Evolutionary conservation across 2,113 vertebrate species (phyloP).

Genomic region (Passerina amoena): DNA sequence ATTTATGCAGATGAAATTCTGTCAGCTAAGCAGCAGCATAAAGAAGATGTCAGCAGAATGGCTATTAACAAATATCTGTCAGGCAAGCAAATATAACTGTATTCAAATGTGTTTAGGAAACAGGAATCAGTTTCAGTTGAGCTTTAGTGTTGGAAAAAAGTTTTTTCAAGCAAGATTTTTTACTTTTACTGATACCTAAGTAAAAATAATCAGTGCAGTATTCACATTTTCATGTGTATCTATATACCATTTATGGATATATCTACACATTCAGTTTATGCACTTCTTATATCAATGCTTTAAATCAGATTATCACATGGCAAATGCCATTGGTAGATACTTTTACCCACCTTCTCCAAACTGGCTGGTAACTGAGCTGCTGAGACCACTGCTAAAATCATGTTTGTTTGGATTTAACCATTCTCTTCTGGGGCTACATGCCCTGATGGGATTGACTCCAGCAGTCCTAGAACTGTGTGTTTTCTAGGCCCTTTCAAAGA

Average conservation of each 20-base stretch:
- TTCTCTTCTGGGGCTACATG: not conserved
- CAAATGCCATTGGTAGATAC: not conserved
- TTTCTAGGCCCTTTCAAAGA: not conserved
- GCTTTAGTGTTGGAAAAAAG: not conserved
- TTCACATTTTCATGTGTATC: not conserved
- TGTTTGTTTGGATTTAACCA: not conserved
- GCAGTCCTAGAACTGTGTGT: not conserved
- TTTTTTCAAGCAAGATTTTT: not conserved
- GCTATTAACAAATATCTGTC: slow-evolving; percentile 70
- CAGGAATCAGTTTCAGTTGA: not conserved
- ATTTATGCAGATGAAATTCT: slow-evolving; percentile 80
- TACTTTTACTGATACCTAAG: not conserved
- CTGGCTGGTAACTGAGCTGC: not conserved
- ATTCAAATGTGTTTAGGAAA: slow-evolving; percentile 41
- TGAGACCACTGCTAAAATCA: not conserved
- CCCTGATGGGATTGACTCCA: not conserved
- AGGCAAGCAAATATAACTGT: slow-evolving; percentile 50
- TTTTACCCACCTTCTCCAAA: not conserved
- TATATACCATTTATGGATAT: not conserved
- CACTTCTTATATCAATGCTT: not conserved
- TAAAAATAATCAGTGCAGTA: not conserved
- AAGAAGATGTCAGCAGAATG: slow-evolving; percentile 67
- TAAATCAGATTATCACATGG: not conserved
- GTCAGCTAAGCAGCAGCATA: slow-evolving; percentile 68
- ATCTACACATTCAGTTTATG: not conserved